Evolutionary conservation across 2,888 invertebrate species (phyloP).

Genomic region (Euzetes globulus): DNA sequence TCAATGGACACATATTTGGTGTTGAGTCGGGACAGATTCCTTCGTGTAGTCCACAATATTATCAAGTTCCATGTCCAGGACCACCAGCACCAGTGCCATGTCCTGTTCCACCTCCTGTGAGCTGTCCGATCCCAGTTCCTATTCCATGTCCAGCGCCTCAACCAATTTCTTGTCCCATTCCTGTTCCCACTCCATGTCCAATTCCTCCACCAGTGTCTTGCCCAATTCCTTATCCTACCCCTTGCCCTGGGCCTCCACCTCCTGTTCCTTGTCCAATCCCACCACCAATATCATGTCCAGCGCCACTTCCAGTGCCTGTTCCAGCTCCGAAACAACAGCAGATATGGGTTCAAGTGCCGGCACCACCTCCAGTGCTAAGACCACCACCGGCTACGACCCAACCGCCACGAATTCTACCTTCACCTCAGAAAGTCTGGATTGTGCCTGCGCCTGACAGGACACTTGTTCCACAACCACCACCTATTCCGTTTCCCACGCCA

Average conservation of each 20-base stretch:
- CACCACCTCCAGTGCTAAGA: neutral
- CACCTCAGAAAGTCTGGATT: constrained; percentile 3
- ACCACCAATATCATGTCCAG: neutral
- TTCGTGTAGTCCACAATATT: neutral
- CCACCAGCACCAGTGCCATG: neutral
- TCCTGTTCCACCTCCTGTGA: neutral
- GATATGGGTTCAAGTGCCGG: neutral
- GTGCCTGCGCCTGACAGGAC: neutral
- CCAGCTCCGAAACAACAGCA: neutral
- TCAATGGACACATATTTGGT: neutral
- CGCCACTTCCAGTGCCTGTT: neutral
- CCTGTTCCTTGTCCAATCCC: neutral
- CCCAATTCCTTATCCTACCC: too few species aligned
- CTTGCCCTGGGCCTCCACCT: neutral
- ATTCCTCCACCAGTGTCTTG: too few species aligned
- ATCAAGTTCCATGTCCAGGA: neutral
- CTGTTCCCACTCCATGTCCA: too few species aligned
- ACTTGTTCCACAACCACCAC: neutral
- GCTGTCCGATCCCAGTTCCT: neutral
- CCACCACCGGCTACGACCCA: neutral
- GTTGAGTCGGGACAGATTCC: neutral
- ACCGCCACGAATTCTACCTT: neutral
- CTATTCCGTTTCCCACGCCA: neutral
- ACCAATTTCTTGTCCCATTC: too few species aligned
- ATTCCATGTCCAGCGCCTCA: neutral